These are phyloP conservation scores for Orgyia antiqua DNA, from an alignment of 2,888 invertebrate genomes.

Conservation along the genomic window DNA sequence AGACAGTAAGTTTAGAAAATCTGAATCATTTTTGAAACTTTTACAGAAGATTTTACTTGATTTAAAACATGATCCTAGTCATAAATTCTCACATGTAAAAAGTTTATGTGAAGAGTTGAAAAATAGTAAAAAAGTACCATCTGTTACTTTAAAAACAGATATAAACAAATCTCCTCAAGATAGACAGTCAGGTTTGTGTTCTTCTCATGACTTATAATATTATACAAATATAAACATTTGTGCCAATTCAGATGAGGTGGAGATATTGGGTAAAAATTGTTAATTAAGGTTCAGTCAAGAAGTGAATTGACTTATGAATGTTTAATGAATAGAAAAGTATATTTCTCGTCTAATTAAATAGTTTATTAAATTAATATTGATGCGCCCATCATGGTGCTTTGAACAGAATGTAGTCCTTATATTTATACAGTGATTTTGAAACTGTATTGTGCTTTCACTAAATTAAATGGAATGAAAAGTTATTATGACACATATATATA, in stretches of 20 bases:
- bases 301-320: slow-evolving; percentile 43
- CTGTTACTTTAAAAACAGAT: slow-evolving; percentile 37
- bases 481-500: no score
- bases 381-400: slow-evolving; percentile 62
- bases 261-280: slow-evolving; percentile 50
- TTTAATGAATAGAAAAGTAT: slow-evolving; percentile 29
- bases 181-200: neutral
- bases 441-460: no score
- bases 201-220: neutral
- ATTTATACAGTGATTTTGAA: slow-evolving; percentile 24
- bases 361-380: slow-evolving; percentile 35
- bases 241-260: slow-evolving; percentile 67
- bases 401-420: slow-evolving; percentile 45
- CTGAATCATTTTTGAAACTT: slow-evolving; percentile 28
- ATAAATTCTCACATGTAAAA: slow-evolving; percentile 45
- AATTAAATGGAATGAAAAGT: no score
- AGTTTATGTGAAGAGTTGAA: slow-evolving; percentile 37
- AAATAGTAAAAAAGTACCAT: slow-evolving; percentile 30
- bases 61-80: slow-evolving; percentile 32
- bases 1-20: slow-evolving; percentile 31
- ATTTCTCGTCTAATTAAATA: slow-evolving; percentile 31
- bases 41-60: slow-evolving; percentile 25
- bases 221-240: no score
- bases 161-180: slow-evolving; percentile 1
- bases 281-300: slow-evolving; percentile 27